phyloP scores from a whole-genome alignment of 2,888 invertebrate genomes.

The Lamellibrachia columna region DNA sequence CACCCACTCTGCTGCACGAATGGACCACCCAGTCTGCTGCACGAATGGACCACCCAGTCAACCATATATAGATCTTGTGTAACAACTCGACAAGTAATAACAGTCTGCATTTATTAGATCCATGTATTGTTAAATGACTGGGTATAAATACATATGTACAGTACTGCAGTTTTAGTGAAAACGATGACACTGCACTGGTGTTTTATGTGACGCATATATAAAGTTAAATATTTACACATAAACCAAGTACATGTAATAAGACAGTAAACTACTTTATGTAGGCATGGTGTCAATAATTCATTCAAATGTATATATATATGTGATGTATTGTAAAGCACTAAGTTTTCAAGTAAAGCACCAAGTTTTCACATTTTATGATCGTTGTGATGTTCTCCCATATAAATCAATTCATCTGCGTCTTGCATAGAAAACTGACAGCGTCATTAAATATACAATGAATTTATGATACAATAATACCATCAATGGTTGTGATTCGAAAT shows the following conservation, averaged over 20 bases:
- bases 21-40: not conserved
- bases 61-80: not conserved
- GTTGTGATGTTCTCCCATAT: not conserved
- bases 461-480: not conserved
- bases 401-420: not conserved
- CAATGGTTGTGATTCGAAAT: not conserved
- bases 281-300: not conserved
- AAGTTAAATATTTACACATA: not conserved
- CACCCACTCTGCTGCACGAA: not conserved
- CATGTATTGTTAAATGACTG: not conserved
- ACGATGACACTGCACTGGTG: not conserved
- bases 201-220: not conserved
- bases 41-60: too few species aligned
- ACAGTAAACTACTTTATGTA: not conserved
- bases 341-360: not conserved
- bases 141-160: constrained; percentile 9
- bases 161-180: not conserved
- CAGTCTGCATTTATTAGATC: not conserved
- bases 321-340: not conserved
- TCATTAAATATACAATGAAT: not conserved
- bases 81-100: not conserved
- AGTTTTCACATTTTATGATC: not conserved
- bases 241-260: not conserved
- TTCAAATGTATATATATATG: not conserved
- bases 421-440: not conserved